Conservation (phyloP, 2,797 vertebrate species). For the Falco columbarius region DNA sequence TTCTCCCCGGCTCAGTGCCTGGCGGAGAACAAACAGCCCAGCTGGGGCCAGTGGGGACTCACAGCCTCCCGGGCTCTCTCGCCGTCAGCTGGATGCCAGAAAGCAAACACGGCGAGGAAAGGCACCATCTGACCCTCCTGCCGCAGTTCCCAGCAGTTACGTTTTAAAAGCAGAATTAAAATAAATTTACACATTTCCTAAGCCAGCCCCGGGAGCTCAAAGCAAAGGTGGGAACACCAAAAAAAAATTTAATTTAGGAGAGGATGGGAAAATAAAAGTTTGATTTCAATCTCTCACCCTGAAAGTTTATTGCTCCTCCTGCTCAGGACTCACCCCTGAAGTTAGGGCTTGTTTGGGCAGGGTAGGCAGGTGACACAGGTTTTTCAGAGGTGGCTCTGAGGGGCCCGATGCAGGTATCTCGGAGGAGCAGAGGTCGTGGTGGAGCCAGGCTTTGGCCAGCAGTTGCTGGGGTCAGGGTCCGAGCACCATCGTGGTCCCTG, state of each 20-base stretch:
- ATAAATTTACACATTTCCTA: not conserved
- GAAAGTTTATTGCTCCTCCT: not conserved
- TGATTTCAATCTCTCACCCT: not conserved
- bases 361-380: rapidly evolving
- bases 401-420: rapidly evolving
- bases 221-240: not conserved
- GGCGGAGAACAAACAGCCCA: not conserved
- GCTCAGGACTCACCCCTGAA: not conserved
- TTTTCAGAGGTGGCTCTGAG: not conserved
- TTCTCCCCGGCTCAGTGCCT: not conserved
- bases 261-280: not conserved
- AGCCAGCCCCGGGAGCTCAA: not conserved
- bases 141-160: not conserved
- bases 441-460: rapidly evolving
- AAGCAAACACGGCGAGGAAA: slow-evolving; percentile 1
- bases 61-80: not conserved
- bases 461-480: rapidly evolving
- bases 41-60: slow-evolving; percentile 10
- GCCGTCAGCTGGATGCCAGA: slow-evolving; percentile 28
- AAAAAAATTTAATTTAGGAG: not conserved
- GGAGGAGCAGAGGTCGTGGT: rapidly evolving
- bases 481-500: not conserved
- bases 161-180: not conserved
- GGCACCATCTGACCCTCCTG: slow-evolving; percentile 41
- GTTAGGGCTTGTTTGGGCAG: slow-evolving; percentile 36